Evolutionary conservation across 2,113 vertebrate species (phyloP).

Genomic region (Acanthochromis polyacanthus): DNA sequence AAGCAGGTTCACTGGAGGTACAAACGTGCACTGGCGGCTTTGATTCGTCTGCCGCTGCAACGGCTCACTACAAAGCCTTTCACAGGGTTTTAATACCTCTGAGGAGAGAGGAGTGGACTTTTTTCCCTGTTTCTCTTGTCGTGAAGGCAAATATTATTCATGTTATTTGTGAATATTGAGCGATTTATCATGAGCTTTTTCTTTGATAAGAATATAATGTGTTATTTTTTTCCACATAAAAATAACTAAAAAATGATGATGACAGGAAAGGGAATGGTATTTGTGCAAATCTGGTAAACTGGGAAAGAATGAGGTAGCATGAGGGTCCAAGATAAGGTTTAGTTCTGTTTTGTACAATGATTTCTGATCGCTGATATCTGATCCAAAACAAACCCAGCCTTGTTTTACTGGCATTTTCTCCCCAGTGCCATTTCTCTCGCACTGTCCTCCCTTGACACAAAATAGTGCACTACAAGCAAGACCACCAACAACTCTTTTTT

Average conservation of each 20-base stretch:
- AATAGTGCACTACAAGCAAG: too few species aligned
- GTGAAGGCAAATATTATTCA: neutral
- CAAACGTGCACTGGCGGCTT: slow-evolving; percentile 43
- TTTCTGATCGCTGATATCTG: slow-evolving; percentile 25
- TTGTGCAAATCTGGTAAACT: neutral
- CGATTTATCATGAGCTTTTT: neutral
- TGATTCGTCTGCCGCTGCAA: slow-evolving; percentile 42
- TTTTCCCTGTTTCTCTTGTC: neutral
- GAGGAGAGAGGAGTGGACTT: slow-evolving; percentile 5
- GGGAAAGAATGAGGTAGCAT: neutral
- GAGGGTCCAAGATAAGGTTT: slow-evolving; percentile 1
- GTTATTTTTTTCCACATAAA: neutral
- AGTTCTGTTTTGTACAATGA: neutral
- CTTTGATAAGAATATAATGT: neutral
- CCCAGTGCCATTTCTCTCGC: neutral
- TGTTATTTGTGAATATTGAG: neutral
- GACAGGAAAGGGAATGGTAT: neutral
- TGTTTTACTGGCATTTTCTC: neutral
- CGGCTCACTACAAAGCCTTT: slow-evolving; percentile 48
- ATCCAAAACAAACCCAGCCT: neutral
- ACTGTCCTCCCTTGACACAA: too few species aligned
- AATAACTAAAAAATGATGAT: neutral
- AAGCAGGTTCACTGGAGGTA: slow-evolving; percentile 64
- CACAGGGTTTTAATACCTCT: slow-evolving; percentile 34
- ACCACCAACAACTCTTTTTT: too few species aligned